These are phyloP conservation scores for Crypturellus tataupa DNA, from an alignment of 2,797 vertebrate species.

Conservation along the genomic window DNA sequence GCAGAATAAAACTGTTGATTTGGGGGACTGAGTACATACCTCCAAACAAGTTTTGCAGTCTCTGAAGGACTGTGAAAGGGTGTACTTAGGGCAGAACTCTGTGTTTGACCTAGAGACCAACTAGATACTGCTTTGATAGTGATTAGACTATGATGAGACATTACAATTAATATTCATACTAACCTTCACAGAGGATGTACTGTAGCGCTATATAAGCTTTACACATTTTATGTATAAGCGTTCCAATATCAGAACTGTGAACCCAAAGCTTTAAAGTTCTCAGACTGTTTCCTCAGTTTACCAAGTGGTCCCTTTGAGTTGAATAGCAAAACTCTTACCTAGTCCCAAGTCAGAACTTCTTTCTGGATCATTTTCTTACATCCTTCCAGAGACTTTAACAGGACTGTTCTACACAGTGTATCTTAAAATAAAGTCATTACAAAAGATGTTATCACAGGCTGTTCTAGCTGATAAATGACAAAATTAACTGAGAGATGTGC, in stretches of 20 bases:
- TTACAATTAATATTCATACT: neutral
- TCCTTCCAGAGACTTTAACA: rapidly evolving
- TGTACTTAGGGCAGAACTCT: neutral
- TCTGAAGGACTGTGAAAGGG: neutral
- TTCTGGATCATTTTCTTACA: neutral
- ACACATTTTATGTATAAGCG: neutral
- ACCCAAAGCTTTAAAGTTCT: neutral
- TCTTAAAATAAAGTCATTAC: neutral
- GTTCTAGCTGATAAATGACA: neutral
- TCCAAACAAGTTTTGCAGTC: neutral
- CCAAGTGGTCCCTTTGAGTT: neutral
- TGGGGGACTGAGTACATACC: neutral
- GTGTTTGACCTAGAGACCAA: neutral
- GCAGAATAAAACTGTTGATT: neutral
- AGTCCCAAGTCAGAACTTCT: neutral
- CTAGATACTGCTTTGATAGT: neutral
- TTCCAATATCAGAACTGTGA: neutral
- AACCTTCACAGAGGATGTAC: neutral
- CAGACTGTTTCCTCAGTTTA: neutral
- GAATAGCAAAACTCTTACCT: neutral
- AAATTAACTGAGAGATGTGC: neutral
- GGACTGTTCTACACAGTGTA: neutral
- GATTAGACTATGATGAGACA: neutral
- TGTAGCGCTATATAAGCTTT: neutral
- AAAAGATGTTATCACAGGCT: neutral